Evolutionary conservation across 1,140 invertebrate genomes (phyloP).

Genomic region (Eufriesea mexicana): DNA sequence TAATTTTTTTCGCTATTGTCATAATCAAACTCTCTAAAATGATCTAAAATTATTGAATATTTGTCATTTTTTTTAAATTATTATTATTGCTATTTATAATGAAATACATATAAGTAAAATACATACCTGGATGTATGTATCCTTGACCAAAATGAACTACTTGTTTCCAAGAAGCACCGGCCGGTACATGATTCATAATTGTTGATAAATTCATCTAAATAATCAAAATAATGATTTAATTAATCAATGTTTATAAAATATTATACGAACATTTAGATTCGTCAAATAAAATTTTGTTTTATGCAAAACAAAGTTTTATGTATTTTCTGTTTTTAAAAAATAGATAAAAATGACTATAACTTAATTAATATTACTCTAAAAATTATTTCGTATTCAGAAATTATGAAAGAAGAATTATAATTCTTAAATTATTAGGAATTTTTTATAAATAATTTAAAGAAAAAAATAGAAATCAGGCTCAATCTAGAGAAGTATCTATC

Average conservation of each 20-base stretch:
- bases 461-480: too few species aligned
- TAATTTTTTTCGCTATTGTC: conserved; percentile 78
- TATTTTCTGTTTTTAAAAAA: background rate
- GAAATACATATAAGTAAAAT: background rate
- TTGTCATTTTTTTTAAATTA: background rate
- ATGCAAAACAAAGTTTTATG: too few species aligned
- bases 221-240: background rate
- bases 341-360: background rate
- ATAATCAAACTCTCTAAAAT: conserved; percentile 79
- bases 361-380: background rate
- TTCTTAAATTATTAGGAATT: too few species aligned
- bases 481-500: too few species aligned
- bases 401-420: too few species aligned
- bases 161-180: conserved; percentile 90
- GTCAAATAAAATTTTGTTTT: too few species aligned
- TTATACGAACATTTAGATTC: too few species aligned
- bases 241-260: too few species aligned
- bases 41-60: conserved; percentile 60
- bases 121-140: conserved; percentile 78
- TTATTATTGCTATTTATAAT: background rate
- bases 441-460: too few species aligned
- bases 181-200: conserved; percentile 89
- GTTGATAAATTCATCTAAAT: conserved; percentile 86
- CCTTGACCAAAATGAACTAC: conserved; percentile 88
- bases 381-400: background rate